phyloP scores from a whole-genome alignment of 2,888 invertebrate genomes.

The Syrista parreyssii region DNA sequence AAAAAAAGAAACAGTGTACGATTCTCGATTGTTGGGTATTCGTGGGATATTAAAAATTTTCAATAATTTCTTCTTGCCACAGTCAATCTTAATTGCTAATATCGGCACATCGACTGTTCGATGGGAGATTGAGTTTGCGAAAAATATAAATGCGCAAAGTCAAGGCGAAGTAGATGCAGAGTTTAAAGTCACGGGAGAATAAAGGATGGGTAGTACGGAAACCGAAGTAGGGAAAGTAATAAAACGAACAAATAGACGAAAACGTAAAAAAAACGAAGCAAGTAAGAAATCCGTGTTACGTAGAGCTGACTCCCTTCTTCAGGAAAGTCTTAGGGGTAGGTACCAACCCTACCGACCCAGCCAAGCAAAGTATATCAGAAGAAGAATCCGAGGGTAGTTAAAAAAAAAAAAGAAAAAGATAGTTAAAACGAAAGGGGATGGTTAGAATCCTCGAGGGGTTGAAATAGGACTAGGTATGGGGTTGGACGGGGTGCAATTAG shows the following conservation, averaged over 20 bases:
- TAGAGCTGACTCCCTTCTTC: background rate
- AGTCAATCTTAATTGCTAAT: background rate
- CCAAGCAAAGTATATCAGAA: background rate
- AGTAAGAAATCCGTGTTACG: background rate
- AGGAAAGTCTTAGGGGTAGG: background rate
- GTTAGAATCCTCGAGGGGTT: background rate
- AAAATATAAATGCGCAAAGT: background rate
- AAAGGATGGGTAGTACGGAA: background rate
- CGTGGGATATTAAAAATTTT: background rate
- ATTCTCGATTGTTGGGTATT: background rate
- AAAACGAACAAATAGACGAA: background rate
- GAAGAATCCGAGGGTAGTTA: background rate
- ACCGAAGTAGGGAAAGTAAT: background rate
- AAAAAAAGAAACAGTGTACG: too few species aligned
- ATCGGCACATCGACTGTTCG: background rate
- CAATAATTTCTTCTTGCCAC: background rate
- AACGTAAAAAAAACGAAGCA: background rate
- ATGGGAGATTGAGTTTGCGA: background rate
- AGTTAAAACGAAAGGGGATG: background rate
- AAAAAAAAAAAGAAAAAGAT: background rate
- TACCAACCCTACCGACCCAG: background rate
- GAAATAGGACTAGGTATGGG: background rate
- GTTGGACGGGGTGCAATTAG: background rate
- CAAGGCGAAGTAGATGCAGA: background rate
- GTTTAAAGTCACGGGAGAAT: background rate